Base-by-base conservation (phyloP, 2,888 invertebrate genomes). In the Nemoura dubitans region DNA sequence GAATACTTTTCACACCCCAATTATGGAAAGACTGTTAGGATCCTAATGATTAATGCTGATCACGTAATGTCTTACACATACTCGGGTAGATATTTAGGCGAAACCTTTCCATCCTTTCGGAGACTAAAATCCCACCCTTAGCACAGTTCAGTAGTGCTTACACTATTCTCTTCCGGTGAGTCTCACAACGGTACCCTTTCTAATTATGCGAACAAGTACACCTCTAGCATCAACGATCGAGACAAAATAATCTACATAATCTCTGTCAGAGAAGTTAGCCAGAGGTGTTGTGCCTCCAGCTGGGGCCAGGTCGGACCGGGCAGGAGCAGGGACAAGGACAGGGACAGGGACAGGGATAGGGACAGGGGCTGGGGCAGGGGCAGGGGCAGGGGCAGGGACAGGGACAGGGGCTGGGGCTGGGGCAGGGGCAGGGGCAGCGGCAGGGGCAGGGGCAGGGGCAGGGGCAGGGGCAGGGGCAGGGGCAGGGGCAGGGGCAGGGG, bases 141-240 rank as follows among this genome's bases (percentile, higher is more conserved):
- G 76, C 28, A 28, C 59, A 25, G 36, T 7, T 21, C 21, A 2
- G 59, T 59, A 14, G 59, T 21, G 14, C 59, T 21, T 43, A 42
- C 28, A 25, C 83, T 25, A 16, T 29, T n/a, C 36, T n/a, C n/a
- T 3, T 26, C 83, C 26, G 42, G 10, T 59, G 10, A 14, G 59
- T 59, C 3, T 14, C 59, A 59, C 6, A 2, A 1, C 59, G 59
- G 2, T 59, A 59, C 59, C 59, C 14, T 59, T 14, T 2, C 10
- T 59, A 59, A 59, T 59, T 59, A 59, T 59, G 59, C 59, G 59
- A 59, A 21, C 14, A 59, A 84, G 59, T 84, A 84, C 21, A 27
- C 84, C 84, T 43, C 76, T 84, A 59, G 76, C n/a, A 83, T 43
- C 26, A 42, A 43, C 83, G 16, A 42, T 83, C 36, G 83, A 83